Base-by-base conservation (phyloP, 2,113 vertebrate species). In the Sinocyclocheilus grahami region DNA sequence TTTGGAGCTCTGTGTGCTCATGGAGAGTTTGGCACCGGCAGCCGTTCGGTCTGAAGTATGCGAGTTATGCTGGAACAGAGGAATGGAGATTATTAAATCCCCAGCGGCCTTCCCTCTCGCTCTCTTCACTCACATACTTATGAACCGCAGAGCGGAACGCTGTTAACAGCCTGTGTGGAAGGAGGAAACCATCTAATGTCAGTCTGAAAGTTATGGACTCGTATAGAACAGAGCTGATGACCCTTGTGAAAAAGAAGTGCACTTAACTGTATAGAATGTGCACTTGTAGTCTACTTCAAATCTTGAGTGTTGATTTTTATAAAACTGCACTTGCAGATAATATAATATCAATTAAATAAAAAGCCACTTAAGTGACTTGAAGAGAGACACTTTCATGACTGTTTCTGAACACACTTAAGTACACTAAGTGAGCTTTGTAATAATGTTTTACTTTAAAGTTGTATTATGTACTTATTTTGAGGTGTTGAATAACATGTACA, bases 61-160 rank as follows among this genome's bases (percentile, higher is more conserved):
- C 76, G 48, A 94, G 91, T 91, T 93, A 95, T 96, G 94, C 88
- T 69, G 89, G 86, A 90, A 91, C 91, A 92, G 78, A 85, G 91
- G 93, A 94, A 93, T 94, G 92, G 87, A 88, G 89, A 90, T 94
- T 88, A 92, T 89, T 78, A 90, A 92, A 91, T 85, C 79, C 86
- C 20, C 60, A 37, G 27, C 9, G 51, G 81, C 51, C 8, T 63
- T 85, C 72, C 13, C n/a, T 24, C 55, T 33, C 71, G 22, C 79
- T 58, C 22, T 37, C 18, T 30, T 22, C 18, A 24, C 82, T 69
- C 85, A 42, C 83, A 88, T 90, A 90, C 87, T 84, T 84, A 63
- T 71, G 62, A 82, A 11, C 37, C 16, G 22, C 42, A 53, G 27
- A 62, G 58, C 74, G n/a, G 79, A 63, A 81, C 65, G 46, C 18